Base-by-base conservation (phyloP, 2,888 invertebrate species). In the Aphrophora alni region DNA sequence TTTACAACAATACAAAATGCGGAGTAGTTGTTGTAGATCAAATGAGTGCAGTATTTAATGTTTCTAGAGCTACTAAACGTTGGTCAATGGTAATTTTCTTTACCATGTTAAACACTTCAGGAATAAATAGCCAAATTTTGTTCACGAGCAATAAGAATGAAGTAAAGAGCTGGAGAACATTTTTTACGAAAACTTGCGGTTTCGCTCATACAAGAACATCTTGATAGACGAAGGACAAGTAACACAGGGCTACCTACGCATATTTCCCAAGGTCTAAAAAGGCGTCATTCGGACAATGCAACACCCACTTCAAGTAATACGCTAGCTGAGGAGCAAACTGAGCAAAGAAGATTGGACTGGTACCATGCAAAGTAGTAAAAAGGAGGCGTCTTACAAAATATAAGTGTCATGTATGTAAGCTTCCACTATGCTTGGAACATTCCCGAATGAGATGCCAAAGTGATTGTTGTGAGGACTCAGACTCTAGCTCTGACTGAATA, bases 31-130 rank as follows among this genome's bases (percentile, higher is more conserved):
- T 70, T 70, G 70, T 70, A 27, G 70, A 70, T 70, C 70, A 70
- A 27, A 70, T 70, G 70, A 21, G 70, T 70, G 70, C 70, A 24
- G 70, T 24, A 25, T 70, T 21, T 70, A 24, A 24, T 24, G 70
- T 70, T 26, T 70, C 70, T 14, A 70, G 21, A 24, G 27, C 70
- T 70, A 70, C 70, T 21, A 70, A 70, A 70, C 70, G 70, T 70
- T 70, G 70, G 70, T 24, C 70, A 70, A 70, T 70, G 24, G 27
- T 70, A 70, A 27, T 70, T 70, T 70, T 70, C 33, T 14, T 70
- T 24, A 21, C 70, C 24, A 70, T 70, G 70, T n/a, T 70, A 21
- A 70, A 70, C 21, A 70, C 70, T 21, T 17, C 70, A 3, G 24
- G 33, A 4, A 33, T 33, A 4, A 33, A 33, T 33, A 33, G 33